Base-by-base conservation (phyloP, 2,888 invertebrate genomes). In the Cryptops parisi region DNA sequence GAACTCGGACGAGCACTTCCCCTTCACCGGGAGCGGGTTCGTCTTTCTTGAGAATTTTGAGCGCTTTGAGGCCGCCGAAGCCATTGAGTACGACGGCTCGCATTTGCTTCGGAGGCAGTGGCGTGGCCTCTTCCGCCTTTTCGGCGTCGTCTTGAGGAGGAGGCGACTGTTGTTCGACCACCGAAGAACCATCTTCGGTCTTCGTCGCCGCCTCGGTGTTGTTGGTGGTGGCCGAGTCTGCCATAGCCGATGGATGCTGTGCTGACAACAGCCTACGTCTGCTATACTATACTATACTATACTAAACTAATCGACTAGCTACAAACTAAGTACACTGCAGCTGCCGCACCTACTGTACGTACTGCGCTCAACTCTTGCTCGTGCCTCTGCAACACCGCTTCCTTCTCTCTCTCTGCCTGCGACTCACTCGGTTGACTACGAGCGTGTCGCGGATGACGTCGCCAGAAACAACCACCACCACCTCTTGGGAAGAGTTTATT, bases 51-150 rank as follows among this genome's bases (percentile, higher is more conserved):
- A 81, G 76, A 60, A 84, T 80, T 73, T 87, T 87, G 62, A 88
- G 81, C 67, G 82, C 80, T 70, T 87, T 87, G 58, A 86, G 74
- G 43, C 87, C 87, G 40, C 88, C 89, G 71, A 86, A 89, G 63
- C 84, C 83, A 60, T 82, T 83, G 62, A 88, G 77, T 58, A 86
- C 82, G 62, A 88, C 80, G 54, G 84, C 84, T 66, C 83, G 77
- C 85, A 87, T 86, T 73, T 86, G 84, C 70, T 84, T 84, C 60
- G 80, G 80, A 61, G 78, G 58, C 40, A 62, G 60, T 19, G 60
- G 57, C 4, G 52, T 39, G 2, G 52, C 55, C 26, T 46, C 33
- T 23, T 39, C 56, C 4, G 50, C 48, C 64, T 74, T 75, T 64
- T 74, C 76, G 52, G 62, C 65, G 50, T 60, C 57, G 52, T 61